These are phyloP conservation scores for Odontesthes bonariensis DNA, from an alignment of 2,113 vertebrate species.

Conservation along the genomic window DNA sequence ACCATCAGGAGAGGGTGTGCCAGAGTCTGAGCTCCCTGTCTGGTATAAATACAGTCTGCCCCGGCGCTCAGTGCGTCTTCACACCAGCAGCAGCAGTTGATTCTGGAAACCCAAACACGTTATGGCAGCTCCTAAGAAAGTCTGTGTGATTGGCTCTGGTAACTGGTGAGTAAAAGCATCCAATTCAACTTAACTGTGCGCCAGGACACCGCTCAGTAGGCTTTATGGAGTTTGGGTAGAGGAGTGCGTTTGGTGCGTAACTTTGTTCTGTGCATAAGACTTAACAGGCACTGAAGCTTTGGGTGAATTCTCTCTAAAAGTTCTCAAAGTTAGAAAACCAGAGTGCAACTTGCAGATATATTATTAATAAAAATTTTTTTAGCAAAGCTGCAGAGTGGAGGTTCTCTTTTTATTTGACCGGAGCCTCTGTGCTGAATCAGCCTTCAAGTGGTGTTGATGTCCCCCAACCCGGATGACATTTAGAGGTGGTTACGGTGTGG, in stretches of 20 bases:
- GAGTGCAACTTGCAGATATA: conserved; percentile 14
- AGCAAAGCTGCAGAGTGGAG: conserved; percentile 7
- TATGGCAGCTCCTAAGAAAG: conserved; percentile 84
- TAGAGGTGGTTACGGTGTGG: conserved; percentile 5
- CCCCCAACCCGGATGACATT: conserved; percentile 55
- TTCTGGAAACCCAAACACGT: conserved; percentile 35
- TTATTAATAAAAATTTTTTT: conserved; percentile 28
- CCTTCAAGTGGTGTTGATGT: conserved; percentile 24
- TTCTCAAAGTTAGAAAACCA: neutral
- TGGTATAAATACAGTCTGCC: conserved; percentile 73
- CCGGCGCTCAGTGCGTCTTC: conserved; percentile 3
- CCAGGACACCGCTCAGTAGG: neutral
- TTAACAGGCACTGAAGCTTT: neutral
- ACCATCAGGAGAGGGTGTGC: conserved; percentile 52
- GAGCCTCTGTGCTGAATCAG: conserved; percentile 41
- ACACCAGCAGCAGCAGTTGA: conserved; percentile 44
- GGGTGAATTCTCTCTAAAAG: neutral
- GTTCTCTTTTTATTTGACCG: conserved; percentile 13
- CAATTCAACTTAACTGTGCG: neutral
- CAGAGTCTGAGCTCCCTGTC: conserved; percentile 33
- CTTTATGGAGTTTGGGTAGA: neutral
- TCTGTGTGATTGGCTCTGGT: conserved; percentile 94
- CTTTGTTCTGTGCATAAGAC: neutral
- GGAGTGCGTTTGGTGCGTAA: neutral
- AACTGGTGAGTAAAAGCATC: conserved; percentile 89